Percentiles rank a stretch among this genome's conserved stretches.
Evolutionary conservation across 2,888 invertebrate genomes (phyloP).

Genomic region (Scrobipalpa atriplicella): DNA sequence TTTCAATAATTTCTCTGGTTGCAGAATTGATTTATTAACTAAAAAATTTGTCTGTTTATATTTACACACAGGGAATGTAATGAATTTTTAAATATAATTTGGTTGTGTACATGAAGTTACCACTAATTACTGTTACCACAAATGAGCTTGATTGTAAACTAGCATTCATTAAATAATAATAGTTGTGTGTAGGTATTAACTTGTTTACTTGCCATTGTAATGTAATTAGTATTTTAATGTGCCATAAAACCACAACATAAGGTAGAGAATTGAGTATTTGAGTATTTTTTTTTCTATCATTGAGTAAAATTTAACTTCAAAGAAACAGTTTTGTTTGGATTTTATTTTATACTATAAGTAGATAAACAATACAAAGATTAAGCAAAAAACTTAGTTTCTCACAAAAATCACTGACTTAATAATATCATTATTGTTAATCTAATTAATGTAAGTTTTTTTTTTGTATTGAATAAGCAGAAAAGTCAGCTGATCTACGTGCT

Average conservation of each 20-base stretch:
- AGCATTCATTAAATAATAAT: constrained; percentile 5
- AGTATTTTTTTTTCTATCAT: too few species aligned
- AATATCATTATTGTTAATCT: too few species aligned
- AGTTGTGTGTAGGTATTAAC: neutral
- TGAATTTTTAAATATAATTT: neutral
- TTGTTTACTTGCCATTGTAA: constrained; percentile 1
- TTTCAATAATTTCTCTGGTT: too few species aligned
- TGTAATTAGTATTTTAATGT: neutral
- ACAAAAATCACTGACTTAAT: too few species aligned
- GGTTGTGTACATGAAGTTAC: neutral
- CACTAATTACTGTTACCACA: neutral
- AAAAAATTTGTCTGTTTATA: neutral
- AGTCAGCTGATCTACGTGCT: neutral
- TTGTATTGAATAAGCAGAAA: neutral
- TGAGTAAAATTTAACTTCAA: too few species aligned
- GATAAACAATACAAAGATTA: too few species aligned
- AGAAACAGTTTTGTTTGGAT: too few species aligned
- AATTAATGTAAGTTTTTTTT: neutral
- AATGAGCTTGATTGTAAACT: neutral
- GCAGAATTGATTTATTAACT: too few species aligned
- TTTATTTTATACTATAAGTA: too few species aligned
- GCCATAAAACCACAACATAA: neutral
- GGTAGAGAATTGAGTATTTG: neutral
- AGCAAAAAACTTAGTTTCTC: too few species aligned
- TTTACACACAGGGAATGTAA: neutral